Base-by-base conservation (phyloP, 2,888 invertebrate genomes). In the Octonoba sinensis region DNA sequence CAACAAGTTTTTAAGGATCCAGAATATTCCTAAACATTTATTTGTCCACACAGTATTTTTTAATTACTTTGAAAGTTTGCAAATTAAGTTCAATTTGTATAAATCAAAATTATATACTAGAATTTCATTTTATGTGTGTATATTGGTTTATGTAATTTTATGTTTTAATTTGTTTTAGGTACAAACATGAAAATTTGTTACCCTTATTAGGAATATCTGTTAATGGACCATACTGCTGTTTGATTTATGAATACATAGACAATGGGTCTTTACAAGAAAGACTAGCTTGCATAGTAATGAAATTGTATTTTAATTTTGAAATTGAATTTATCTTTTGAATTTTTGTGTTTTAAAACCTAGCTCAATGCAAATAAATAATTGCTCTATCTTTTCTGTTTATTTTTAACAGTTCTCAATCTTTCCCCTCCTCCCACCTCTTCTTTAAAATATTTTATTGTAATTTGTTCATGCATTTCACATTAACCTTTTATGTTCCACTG, bases 221-320 rank as follows among this genome's bases (percentile, higher is more conserved):
- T 84, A 92, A 94, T 89, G 93, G 93, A 0, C 91, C 1, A 90
- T 91, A 46, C 91, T 92, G 83, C 51, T 95, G 94, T 87, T 90
- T 95, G 65, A 90, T 95, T 12, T 94, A 94, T 87, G 92, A 93
- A 87, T 95, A 92, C 87, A 91, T 95, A 89, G 89, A 91, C 64
- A 93, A 93, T 85, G 95, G 95, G 1, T 93, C 94, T 0, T 89
- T 95, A 59, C 91, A 92, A 85, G 91, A 93, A 84, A 91, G 92
- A 85, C 89, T 95, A 85, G 91, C 91, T 69, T 88, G 90, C 84
- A 82, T 87, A 81, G 89, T 88, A 84, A 81, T 36, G 36, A 27
- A 27, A n/a, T n/a, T n/a, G n/a, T 6, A 27, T 27, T 8, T 36
- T 36, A 11, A 6, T 36, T 36, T 36, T 6, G 11, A 36, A 8